phyloP scores from a whole-genome alignment of 2,797 vertebrate species.

The Pangasius sanitwongsei region DNA sequence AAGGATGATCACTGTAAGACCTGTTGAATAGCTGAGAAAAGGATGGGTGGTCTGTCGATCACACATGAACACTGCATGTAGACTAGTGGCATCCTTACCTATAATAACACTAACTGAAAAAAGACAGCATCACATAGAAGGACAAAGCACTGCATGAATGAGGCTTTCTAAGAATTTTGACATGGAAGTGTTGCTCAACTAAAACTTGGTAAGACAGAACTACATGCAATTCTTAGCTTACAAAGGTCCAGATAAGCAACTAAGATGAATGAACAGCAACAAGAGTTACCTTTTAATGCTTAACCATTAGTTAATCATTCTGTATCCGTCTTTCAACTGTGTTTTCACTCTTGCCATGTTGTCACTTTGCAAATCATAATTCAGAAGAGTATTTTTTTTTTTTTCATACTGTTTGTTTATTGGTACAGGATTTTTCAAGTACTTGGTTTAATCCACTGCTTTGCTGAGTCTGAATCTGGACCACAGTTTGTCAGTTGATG shows the following conservation, averaged over 20 bases:
- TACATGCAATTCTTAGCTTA: background rate
- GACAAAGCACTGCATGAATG: background rate
- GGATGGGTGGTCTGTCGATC: background rate
- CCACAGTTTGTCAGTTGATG: background rate
- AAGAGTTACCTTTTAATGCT: background rate
- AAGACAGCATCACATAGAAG: background rate
- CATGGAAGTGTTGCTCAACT: background rate
- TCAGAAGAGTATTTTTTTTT: background rate
- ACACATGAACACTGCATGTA: background rate
- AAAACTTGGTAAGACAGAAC: no score
- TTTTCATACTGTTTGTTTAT: background rate
- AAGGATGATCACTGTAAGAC: slow-evolving; percentile 34
- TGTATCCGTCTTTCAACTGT: background rate
- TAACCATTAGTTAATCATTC: background rate
- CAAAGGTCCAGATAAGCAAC: background rate
- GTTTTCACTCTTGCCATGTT: background rate
- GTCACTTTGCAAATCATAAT: background rate
- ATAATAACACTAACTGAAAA: background rate
- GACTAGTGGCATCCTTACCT: background rate
- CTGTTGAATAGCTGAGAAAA: slow-evolving; percentile 33
- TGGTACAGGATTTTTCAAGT: background rate
- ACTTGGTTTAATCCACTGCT: background rate
- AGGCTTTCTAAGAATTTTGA: background rate
- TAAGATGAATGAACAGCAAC: background rate
- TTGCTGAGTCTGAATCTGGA: background rate